A percentile compares a stretch with the other conserved stretches of the same genome.
Evolutionary conservation across 2,888 invertebrate species (phyloP).

Genomic region (Plusia festucae): DNA sequence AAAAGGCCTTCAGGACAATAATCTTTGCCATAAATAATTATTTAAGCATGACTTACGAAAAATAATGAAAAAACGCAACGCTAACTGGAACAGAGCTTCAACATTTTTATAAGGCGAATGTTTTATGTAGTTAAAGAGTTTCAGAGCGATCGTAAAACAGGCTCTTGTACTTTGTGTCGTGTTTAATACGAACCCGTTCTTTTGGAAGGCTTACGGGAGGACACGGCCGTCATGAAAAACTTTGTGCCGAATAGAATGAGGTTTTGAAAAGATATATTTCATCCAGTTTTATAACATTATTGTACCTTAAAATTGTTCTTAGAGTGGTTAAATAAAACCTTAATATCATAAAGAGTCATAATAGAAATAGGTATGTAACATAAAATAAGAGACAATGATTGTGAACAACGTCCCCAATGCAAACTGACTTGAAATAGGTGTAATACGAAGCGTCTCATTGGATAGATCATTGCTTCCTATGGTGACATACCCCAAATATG

Average conservation of each 20-base stretch:
- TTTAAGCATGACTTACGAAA: background rate
- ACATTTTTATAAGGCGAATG: constrained; percentile 1
- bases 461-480: too few relatives aligned
- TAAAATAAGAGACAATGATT: too few relatives aligned
- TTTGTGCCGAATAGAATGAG: background rate
- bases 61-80: background rate
- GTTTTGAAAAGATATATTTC: background rate
- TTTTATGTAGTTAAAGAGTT: constrained; percentile 1
- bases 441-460: too few relatives aligned
- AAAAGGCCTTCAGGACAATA: background rate
- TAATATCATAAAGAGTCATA: too few relatives aligned
- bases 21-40: background rate
- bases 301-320: too few relatives aligned
- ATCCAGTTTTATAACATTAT: too few relatives aligned
- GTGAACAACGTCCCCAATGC: too few relatives aligned
- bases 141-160: background rate
- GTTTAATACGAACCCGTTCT: background rate
- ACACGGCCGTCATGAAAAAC: background rate
- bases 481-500: too few relatives aligned
- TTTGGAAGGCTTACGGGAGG: background rate
- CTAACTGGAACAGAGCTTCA: constrained; percentile 1
- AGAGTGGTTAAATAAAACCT: too few relatives aligned
- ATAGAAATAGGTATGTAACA: too few relatives aligned
- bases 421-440: too few relatives aligned
- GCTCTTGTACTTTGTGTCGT: background rate